Evolutionary conservation across 1,140 invertebrate species (phyloP), one percentile per base, ranked within the genome.

Genomic region (Ganaspis sp.): DNA sequence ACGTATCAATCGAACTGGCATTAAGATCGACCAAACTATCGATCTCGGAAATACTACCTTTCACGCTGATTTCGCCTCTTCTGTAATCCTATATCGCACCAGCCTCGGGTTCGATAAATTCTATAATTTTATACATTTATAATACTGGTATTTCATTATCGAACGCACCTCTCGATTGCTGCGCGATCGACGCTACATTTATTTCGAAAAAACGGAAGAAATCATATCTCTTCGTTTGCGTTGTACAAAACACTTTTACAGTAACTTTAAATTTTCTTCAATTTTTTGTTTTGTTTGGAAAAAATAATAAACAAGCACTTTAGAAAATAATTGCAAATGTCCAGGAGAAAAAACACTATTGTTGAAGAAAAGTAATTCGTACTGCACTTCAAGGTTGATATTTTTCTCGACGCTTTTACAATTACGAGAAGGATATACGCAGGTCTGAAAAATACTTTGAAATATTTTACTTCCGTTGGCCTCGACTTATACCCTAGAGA

Each of bases 61-160:
- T 71, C 79, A 80, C 78, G 70, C 76, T 77, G 78, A 81, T 84
- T 81, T 75, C 79, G 74, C 78, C 69, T 80, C 58, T 70, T 69
- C 78, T 74, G 53, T 64, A 58, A 26, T 17, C 58, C 26, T 58
- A 73, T 19, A 23, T 73, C 64, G 12, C 69, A 70, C 45, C 78
- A 80, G 45, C 69, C 58, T 73, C 72, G 45, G 70, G 75, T 84
- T 84, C 83, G 78, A 79, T 86, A 86, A 83, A 82, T 81, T 86
- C 84, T 87, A 86, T 83, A 87, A 86, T 89, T 88, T 91, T 90
- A 90, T 90, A 90, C 88, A 91, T 88, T 91, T 86, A 90, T 91
- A 91, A 91, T 91, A 90, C 90, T 91, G 90, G 87, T 91, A 90
- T 88, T 89, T 89, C 81, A 70, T 86, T 86, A 83, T 84, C 82